These are phyloP conservation scores for Littorina saxatilis DNA, from an alignment of 1,140 invertebrate genomes.

Conservation along the genomic window DNA sequence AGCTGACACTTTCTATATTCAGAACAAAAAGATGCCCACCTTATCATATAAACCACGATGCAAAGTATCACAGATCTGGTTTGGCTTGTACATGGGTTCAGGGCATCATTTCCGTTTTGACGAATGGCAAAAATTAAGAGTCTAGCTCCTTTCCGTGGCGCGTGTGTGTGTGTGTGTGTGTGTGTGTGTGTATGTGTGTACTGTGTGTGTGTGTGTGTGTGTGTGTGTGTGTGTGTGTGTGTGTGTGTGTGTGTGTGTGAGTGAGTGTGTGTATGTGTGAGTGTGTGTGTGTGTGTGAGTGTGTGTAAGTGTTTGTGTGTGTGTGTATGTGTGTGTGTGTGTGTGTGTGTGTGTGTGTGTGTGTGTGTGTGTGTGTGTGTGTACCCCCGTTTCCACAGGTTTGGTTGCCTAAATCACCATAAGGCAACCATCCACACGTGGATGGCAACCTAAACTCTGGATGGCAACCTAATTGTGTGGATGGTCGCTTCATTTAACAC, in stretches of 20 bases:
- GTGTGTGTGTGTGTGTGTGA: constrained; percentile 10
- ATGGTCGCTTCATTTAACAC: no score
- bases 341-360: constrained; percentile 20
- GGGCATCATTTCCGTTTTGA: no score
- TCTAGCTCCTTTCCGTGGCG: no score
- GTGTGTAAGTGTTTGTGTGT: background rate
- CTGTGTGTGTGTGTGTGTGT: constrained; percentile 22
- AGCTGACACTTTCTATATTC: background rate
- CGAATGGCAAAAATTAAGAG: no score
- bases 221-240: background rate
- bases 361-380: background rate
- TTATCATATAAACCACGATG: background rate
- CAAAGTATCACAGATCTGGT: background rate
- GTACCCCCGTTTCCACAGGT: no score
- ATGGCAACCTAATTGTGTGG: no score
- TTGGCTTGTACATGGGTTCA: background rate
- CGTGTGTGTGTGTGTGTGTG: constrained; percentile 23
- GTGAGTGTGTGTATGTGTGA: background rate
- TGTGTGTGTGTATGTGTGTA: constrained; percentile 26
- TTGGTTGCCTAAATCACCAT: no score
- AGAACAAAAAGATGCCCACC: constrained; percentile 1
- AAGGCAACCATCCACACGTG: no score
- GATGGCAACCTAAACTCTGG: no score
- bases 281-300: background rate
- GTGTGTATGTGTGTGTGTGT: background rate